Percentiles rank a stretch among this genome's conserved stretches.
Evolutionary conservation across 2,797 vertebrate species (phyloP).

Genomic region (Rhynchotus rufescens): DNA sequence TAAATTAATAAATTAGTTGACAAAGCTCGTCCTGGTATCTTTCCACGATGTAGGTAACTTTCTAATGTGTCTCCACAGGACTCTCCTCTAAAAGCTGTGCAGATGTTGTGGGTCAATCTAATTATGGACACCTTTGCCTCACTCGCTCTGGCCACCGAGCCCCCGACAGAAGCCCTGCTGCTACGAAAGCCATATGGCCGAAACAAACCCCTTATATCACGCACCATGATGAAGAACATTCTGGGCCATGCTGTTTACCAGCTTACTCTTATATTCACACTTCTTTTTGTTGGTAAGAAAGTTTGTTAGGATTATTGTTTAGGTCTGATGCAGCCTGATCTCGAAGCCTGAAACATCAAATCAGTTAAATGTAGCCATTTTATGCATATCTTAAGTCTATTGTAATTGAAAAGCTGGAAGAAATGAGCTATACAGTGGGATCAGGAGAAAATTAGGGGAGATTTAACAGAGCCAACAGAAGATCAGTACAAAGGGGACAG

Average conservation of each 20-base stretch:
- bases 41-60: background rate
- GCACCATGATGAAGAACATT: slow-evolving; percentile 99
- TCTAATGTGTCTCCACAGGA: slow-evolving; percentile 63
- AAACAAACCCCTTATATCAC: slow-evolving; percentile 97
- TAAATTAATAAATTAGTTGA: too few relatives aligned
- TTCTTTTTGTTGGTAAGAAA: slow-evolving; percentile 92
- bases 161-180: slow-evolving; percentile 91
- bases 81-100: slow-evolving; percentile 95
- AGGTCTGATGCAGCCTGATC: background rate
- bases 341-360: rapidly evolving
- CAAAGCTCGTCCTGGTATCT: background rate
- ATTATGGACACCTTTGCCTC: slow-evolving; percentile 99
- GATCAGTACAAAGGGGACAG: too few relatives aligned
- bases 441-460: background rate
- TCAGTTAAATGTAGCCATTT: rapidly evolving
- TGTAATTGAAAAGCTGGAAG: rapidly evolving
- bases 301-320: background rate
- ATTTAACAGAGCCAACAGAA: rapidly evolving
- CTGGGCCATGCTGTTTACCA: slow-evolving; percentile 95
- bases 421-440: background rate
- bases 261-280: slow-evolving; percentile 93
- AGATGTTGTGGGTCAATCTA: slow-evolving; percentile 99
- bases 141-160: slow-evolving; percentile 95
- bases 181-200: slow-evolving; percentile 94
- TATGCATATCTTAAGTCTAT: rapidly evolving